A percentile compares a stretch with the other conserved stretches of the same genome.
Evolutionary conservation across 1,140 invertebrate genomes (phyloP).

Genomic region (Heliothis subflexa): DNA sequence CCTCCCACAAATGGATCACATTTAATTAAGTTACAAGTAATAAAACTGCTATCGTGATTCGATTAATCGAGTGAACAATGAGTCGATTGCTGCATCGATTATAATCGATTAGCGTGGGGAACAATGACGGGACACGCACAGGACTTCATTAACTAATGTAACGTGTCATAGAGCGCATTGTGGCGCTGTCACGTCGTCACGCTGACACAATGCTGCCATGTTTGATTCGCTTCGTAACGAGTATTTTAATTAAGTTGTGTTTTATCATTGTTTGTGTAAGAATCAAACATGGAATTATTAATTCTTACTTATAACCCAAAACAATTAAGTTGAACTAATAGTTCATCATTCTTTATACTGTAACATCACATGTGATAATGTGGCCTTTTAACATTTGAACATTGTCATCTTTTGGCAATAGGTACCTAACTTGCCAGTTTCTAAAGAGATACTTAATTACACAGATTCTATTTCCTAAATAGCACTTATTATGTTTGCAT

Average conservation of each 20-base stretch:
- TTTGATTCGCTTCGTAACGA: constrained; percentile 8
- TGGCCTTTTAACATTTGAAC: too few species aligned
- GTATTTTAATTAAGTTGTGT: not conserved
- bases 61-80: constrained; percentile 28
- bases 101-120: constrained; percentile 17
- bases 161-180: not conserved
- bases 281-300: too few species aligned
- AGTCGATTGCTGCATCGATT: constrained; percentile 27
- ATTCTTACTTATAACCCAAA: too few species aligned
- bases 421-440: too few species aligned
- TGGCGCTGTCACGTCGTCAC: not conserved
- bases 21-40: constrained; percentile 34
- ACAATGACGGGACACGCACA: constrained; percentile 20
- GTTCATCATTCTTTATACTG: too few species aligned
- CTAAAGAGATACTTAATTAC: too few species aligned
- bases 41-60: constrained; percentile 26
- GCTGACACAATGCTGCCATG: not conserved
- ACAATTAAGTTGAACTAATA: too few species aligned
- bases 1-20: constrained; percentile 22
- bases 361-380: too few species aligned
- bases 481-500: too few species aligned
- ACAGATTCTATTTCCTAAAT: too few species aligned
- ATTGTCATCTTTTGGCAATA: too few species aligned
- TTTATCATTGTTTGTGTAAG: not conserved
- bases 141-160: constrained; percentile 20